A percentile compares a stretch with the other conserved stretches of the same genome.
phyloP scores from a whole-genome alignment of 2,888 invertebrate genomes.

The Polia nebulosa region DNA sequence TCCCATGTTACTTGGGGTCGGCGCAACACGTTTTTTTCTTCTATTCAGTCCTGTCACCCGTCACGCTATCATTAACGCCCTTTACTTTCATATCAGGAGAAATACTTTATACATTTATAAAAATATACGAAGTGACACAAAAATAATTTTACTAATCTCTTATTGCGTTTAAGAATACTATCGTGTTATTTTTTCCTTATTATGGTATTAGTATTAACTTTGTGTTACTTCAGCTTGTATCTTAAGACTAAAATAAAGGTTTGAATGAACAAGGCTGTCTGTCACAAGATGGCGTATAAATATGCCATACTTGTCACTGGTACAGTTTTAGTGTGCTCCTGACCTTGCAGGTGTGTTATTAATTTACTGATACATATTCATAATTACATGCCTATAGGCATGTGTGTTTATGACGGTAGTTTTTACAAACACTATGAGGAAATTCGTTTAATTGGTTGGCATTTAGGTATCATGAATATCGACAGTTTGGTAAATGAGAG shows the following conservation, averaged over 20 bases:
- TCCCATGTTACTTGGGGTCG: too few species aligned
- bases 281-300: slow-evolving; percentile 37
- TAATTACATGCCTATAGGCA: slow-evolving; percentile 19
- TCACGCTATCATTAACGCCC: too few species aligned
- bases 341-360: slow-evolving; percentile 56
- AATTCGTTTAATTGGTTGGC: neutral
- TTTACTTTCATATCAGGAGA: too few species aligned
- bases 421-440: slow-evolving; percentile 18
- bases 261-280: slow-evolving; percentile 5
- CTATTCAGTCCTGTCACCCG: too few species aligned
- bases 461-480: slow-evolving; percentile 2
- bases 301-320: slow-evolving; percentile 32
- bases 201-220: too few species aligned
- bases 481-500: neutral
- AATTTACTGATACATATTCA: slow-evolving; percentile 46
- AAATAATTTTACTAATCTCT: too few species aligned
- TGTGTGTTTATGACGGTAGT: slow-evolving; percentile 12
- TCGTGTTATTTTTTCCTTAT: too few species aligned
- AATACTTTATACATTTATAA: too few species aligned
- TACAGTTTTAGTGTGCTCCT: slow-evolving; percentile 48
- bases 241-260: neutral
- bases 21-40: too few species aligned
- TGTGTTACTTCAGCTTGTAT: neutral
- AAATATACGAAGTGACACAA: too few species aligned
- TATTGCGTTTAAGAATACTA: too few species aligned